Percentiles rank a stretch among this genome's conserved stretches.
Evolutionary conservation across 2,797 vertebrate species (phyloP).

Genomic region (Zenarchopterus dispar): DNA sequence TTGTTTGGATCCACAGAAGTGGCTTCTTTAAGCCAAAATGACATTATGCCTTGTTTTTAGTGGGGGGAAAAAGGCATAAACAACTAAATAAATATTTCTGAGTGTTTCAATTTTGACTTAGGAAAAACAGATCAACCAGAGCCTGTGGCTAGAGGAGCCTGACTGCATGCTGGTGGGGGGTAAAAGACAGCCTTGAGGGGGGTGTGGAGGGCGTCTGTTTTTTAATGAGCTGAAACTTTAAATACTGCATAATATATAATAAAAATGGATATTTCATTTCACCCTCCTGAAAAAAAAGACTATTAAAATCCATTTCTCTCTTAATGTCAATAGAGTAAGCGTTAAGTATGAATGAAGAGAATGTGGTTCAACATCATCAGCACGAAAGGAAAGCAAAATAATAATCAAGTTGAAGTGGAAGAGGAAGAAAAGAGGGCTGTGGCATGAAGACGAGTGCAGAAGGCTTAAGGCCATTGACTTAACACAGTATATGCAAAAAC

Average conservation of each 20-base stretch:
- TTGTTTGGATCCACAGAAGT: conserved; percentile 35
- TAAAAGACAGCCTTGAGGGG: conserved; percentile 89
- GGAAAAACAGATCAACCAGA: conserved; percentile 86
- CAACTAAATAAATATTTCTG: conserved; percentile 82
- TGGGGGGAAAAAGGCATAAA: conserved; percentile 60
- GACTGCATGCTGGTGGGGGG: conserved; percentile 89
- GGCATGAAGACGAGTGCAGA: conserved; percentile 50
- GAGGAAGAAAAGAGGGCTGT: conserved; percentile 44
- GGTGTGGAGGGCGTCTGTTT: conserved; percentile 88
- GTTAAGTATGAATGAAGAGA: conserved; percentile 88
- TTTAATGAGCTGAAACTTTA: conserved; percentile 99
- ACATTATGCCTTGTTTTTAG: conserved; percentile 47
- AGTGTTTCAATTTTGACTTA: conserved; percentile 79
- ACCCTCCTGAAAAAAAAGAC: conserved; percentile 91
- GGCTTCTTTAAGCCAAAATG: conserved; percentile 59
- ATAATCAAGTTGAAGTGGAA: conserved; percentile 74
- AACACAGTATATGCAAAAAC: conserved; percentile 44
- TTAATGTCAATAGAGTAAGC: conserved; percentile 96
- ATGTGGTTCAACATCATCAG: conserved; percentile 68
- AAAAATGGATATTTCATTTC: conserved; percentile 99
- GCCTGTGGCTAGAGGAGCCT: conserved; percentile 90
- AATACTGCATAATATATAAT: conserved; percentile 99
- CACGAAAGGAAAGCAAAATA: conserved; percentile 70
- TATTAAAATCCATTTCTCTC: conserved; percentile 97
- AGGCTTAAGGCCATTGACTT: conserved; percentile 48